Evolutionary conservation across 2,113 vertebrate species (phyloP).

Genomic region (Nothobranchius furzeri): DNA sequence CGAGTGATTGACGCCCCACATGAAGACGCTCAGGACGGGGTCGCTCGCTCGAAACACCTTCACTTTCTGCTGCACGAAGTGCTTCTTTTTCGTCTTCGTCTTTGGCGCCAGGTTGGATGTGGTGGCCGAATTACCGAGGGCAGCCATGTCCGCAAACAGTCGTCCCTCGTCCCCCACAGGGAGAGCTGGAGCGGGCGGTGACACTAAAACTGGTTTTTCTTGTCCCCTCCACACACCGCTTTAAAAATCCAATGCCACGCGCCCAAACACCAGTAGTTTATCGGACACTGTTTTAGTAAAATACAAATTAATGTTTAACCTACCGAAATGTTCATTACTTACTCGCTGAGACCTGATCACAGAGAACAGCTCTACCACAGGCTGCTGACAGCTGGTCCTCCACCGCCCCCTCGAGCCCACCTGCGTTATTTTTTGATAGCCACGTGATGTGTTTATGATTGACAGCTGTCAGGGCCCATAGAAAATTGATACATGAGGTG

Average conservation of each 20-base stretch:
- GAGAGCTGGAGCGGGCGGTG: slow-evolving; percentile 21
- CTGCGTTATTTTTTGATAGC: slow-evolving; percentile 52
- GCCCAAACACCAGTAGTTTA: neutral
- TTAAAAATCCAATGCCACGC: slow-evolving; percentile 20
- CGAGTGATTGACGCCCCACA: slow-evolving; percentile 95
- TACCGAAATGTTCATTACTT: neutral
- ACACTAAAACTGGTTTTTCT: slow-evolving; percentile 4
- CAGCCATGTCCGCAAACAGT: slow-evolving; percentile 70
- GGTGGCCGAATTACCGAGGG: slow-evolving; percentile 73
- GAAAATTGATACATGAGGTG: neutral
- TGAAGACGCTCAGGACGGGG: slow-evolving; percentile 89
- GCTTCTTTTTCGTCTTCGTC: slow-evolving; percentile 94
- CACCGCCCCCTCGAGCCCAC: slow-evolving; percentile 52
- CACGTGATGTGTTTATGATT: slow-evolving; percentile 43
- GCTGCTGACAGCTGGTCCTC: slow-evolving; percentile 1
- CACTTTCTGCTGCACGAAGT: slow-evolving; percentile 94
- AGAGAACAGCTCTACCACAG: neutral
- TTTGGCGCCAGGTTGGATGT: slow-evolving; percentile 79
- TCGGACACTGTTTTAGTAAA: neutral
- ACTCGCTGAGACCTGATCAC: neutral
- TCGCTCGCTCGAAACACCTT: slow-evolving; percentile 91
- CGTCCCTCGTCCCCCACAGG: slow-evolving; percentile 8
- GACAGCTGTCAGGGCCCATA: slow-evolving; percentile 31
- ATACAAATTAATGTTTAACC: slow-evolving; percentile 22
- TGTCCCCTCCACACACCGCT: slow-evolving; percentile 3